These are phyloP conservation scores for Chaetodon auriga DNA, from an alignment of 2,113 vertebrate species.

Conservation along the genomic window DNA sequence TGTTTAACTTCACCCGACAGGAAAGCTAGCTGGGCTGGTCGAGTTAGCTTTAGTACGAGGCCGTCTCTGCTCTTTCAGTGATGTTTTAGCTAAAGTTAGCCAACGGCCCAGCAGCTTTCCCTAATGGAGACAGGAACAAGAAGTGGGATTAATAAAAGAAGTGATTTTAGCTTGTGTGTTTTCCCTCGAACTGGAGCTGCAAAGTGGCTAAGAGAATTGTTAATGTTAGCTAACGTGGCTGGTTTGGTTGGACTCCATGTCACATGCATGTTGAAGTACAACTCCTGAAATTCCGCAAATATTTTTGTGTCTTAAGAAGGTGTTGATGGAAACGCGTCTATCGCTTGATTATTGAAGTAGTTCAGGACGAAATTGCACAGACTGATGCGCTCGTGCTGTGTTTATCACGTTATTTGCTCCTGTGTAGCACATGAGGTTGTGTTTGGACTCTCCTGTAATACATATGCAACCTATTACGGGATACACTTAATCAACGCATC, in stretches of 20 bases:
- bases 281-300: neutral
- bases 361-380: neutral
- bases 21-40: constrained; percentile 50
- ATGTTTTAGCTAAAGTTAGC: constrained; percentile 1
- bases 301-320: neutral
- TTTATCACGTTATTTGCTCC: neutral
- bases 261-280: constrained; percentile 21
- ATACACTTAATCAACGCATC: neutral
- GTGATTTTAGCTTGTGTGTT: neutral
- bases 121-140: neutral
- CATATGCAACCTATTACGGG: neutral
- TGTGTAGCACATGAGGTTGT: neutral
- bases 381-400: neutral
- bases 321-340: neutral
- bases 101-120: neutral
- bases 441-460: neutral
- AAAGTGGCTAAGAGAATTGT: neutral
- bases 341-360: neutral
- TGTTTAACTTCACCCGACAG: constrained; percentile 20
- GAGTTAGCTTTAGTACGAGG: constrained; percentile 61
- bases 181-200: neutral
- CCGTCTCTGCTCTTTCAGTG: constrained; percentile 25
- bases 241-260: constrained; percentile 14
- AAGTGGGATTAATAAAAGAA: neutral
- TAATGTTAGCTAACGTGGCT: constrained; percentile 4